A percentile compares a stretch with the other conserved stretches of the same genome.
Evolutionary conservation across 2,888 invertebrate genomes (phyloP).

Genomic region (Synergus umbraculus): DNA sequence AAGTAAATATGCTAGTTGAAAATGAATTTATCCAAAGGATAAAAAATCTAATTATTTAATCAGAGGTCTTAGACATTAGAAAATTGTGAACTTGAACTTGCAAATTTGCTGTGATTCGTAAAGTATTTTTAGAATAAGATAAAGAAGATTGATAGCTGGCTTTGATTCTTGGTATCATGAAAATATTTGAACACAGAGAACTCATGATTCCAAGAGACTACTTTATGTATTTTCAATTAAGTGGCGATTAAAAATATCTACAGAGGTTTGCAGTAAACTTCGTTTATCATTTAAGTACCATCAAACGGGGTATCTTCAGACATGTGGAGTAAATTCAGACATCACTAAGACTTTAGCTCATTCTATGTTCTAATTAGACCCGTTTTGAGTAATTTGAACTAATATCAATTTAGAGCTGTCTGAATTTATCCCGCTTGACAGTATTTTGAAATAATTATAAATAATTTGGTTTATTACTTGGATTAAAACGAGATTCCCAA

Average conservation of each 20-base stretch:
- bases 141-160: constrained; percentile 13
- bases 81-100: constrained; percentile 26
- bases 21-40: too few relatives aligned
- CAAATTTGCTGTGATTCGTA: neutral
- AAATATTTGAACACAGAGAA: constrained; percentile 32
- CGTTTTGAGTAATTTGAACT: too few relatives aligned
- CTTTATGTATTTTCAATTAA: neutral
- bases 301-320: too few relatives aligned
- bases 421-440: too few relatives aligned
- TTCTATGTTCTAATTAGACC: too few relatives aligned
- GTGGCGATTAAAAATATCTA: neutral
- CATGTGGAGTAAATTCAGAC: too few relatives aligned
- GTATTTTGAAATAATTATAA: neutral
- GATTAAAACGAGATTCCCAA: constrained; percentile 86
- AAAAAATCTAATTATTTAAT: neutral
- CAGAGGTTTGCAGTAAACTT: neutral
- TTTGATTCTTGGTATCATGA: constrained; percentile 31
- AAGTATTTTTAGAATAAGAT: constrained; percentile 32
- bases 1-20: neutral
- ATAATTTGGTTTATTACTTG: constrained; percentile 79
- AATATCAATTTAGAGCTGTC: neutral
- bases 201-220: constrained; percentile 21
- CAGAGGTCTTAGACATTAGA: neutral
- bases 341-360: too few relatives aligned
- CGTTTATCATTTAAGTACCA: too few relatives aligned